phyloP scores from a whole-genome alignment of 2,888 invertebrate genomes.

The Ormyrus nitidulus region DNA sequence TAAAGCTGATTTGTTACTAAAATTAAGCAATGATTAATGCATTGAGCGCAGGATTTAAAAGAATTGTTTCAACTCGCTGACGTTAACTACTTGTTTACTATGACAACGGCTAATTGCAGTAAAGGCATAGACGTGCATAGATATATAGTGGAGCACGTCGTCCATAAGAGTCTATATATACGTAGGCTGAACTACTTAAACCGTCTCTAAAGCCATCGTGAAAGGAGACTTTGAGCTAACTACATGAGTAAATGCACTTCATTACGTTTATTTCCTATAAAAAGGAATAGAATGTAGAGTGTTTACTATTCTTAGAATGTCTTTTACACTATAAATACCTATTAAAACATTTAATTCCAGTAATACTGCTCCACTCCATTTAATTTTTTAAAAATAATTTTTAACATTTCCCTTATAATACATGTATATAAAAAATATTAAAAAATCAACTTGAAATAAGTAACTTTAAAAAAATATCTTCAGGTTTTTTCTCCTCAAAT shows the following conservation, averaged over 20 bases:
- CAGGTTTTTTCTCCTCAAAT: too few species aligned
- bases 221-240: too few species aligned
- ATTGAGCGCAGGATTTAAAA: not conserved
- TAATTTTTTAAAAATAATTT: too few species aligned
- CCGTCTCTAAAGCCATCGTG: not conserved
- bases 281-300: not conserved
- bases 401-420: too few species aligned
- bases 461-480: too few species aligned
- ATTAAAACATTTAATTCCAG: too few species aligned
- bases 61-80: not conserved
- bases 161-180: slow-evolving; percentile 5
- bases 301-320: too few species aligned
- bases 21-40: not conserved
- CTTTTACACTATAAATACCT: too few species aligned
- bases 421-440: too few species aligned
- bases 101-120: not conserved
- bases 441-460: too few species aligned
- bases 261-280: not conserved
- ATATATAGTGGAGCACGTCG: not conserved
- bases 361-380: too few species aligned
- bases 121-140: not conserved
- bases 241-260: not conserved
- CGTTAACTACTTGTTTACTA: slow-evolving; percentile 6
- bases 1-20: too few species aligned
- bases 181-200: slow-evolving; percentile 4